A percentile compares a stretch with the other conserved stretches of the same genome.
Conservation (phyloP, 1,140 invertebrate genomes). For the Brachystomella parvula region DNA sequence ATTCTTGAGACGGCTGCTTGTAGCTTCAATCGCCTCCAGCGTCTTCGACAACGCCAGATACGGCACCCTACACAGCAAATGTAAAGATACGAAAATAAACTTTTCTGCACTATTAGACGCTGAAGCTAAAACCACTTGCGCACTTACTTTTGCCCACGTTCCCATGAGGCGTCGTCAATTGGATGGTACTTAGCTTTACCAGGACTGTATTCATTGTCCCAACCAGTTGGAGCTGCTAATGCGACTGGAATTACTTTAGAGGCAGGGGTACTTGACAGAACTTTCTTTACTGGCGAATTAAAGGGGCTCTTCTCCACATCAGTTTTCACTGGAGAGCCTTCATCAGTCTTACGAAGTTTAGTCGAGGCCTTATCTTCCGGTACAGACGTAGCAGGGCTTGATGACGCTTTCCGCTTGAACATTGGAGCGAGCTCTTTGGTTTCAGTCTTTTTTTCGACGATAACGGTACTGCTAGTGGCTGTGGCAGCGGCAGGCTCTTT, state of each 20-base stretch:
- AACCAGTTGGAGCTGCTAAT: constrained; percentile 19
- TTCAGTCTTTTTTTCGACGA: too few species aligned
- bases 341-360: neutral
- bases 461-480: too few species aligned
- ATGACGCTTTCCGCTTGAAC: neutral
- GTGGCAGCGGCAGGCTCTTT: neutral
- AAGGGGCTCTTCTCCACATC: constrained; percentile 4
- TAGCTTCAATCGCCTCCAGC: constrained; percentile 82
- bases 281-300: neutral
- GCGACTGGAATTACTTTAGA: too few species aligned
- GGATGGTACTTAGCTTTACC: constrained; percentile 72
- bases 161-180: constrained; percentile 83
- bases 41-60: constrained; percentile 87
- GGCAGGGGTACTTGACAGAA: too few species aligned
- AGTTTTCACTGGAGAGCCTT: neutral
- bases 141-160: constrained; percentile 59
- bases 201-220: constrained; percentile 63
- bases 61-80: constrained; percentile 62
- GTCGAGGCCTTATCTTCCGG: neutral
- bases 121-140: neutral
- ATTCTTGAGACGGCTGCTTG: constrained; percentile 82
- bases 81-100: neutral
- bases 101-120: constrained; percentile 15
- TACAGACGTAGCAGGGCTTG: neutral
- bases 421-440: too few species aligned